Conservation (phyloP, 2,888 invertebrate genomes). For the Ptilodon capucinus region DNA sequence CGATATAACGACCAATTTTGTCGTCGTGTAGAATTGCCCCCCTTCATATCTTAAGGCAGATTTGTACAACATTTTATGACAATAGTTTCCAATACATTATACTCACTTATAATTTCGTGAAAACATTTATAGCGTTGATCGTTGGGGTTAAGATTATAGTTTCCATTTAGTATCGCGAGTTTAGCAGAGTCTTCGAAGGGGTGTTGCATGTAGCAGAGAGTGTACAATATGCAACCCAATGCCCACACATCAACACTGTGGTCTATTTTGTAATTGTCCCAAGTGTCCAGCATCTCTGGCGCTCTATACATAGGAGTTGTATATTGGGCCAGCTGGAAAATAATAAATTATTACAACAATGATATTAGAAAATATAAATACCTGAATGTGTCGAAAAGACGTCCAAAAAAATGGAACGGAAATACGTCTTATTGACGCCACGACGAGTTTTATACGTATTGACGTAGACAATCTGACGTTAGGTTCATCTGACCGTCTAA, state of each 20-base stretch:
- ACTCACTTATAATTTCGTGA: slow-evolving; percentile 94
- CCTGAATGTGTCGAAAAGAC: no score
- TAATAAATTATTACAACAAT: neutral
- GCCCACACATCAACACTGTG: slow-evolving; percentile 98
- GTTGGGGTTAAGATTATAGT: slow-evolving; percentile 91
- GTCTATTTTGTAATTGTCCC: slow-evolving; percentile 97
- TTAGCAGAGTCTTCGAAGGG: slow-evolving; percentile 99
- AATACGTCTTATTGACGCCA: no score
- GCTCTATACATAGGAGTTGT: slow-evolving; percentile 98
- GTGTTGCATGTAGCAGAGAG: slow-evolving; percentile 95
- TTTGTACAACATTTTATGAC: no score
- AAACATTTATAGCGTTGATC: slow-evolving; percentile 93
- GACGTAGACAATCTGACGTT: no score
- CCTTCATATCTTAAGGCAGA: no score
- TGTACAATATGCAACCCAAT: slow-evolving; percentile 96
- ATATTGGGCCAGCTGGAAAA: slow-evolving; percentile 86
- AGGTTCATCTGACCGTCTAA: no score
- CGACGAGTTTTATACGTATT: no score
- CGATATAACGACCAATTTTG: no score
- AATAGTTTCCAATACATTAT: slow-evolving; percentile 13
- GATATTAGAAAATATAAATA: no score
- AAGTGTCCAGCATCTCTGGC: slow-evolving; percentile 99
- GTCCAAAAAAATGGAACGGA: no score
- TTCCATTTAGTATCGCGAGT: slow-evolving; percentile 97
- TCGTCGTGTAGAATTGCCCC: no score